These are phyloP conservation scores for Sturmia bella DNA, from an alignment of 2,888 invertebrate genomes.

Conservation along the genomic window DNA sequence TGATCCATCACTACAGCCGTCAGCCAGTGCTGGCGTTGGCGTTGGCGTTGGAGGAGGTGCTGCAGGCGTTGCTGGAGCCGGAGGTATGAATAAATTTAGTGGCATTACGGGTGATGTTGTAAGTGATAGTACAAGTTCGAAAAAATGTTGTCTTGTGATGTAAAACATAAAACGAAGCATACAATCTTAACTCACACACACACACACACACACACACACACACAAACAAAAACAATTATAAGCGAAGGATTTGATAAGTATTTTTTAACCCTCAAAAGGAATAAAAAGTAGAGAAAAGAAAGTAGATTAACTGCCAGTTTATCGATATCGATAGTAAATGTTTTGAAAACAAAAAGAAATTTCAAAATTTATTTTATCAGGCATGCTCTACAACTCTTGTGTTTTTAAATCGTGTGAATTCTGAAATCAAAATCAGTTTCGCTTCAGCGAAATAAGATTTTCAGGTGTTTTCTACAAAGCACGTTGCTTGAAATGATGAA, in stretches of 20 bases:
- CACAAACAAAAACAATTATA: background rate
- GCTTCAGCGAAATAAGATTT: too few species aligned
- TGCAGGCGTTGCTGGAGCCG: constrained; percentile 50
- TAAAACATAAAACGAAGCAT: constrained; percentile 80
- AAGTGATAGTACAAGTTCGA: constrained; percentile 86
- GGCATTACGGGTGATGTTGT: constrained; percentile 91
- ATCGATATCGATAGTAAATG: background rate
- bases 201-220: background rate
- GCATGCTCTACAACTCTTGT: too few species aligned
- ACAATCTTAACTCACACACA: constrained; percentile 11
- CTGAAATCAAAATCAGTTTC: too few species aligned
- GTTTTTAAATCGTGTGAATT: too few species aligned
- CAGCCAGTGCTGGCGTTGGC: constrained; percentile 60
- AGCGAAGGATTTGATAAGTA: background rate
- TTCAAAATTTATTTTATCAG: too few species aligned
- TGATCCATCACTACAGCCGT: constrained; percentile 72
- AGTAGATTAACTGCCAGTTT: background rate
- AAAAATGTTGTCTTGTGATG: constrained; percentile 89
- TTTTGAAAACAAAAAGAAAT: background rate
- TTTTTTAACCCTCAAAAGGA: constrained; percentile 14
- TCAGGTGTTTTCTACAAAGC: too few species aligned
- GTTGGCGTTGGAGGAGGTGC: constrained; percentile 39
- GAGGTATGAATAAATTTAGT: constrained; percentile 83
- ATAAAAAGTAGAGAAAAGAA: background rate
- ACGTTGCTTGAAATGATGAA: too few species aligned